A percentile compares a stretch with the other conserved stretches of the same genome.
These are phyloP conservation scores for Macropus fuliginosus DNA, from an alignment of 2,797 vertebrate species.

Conservation along the genomic window DNA sequence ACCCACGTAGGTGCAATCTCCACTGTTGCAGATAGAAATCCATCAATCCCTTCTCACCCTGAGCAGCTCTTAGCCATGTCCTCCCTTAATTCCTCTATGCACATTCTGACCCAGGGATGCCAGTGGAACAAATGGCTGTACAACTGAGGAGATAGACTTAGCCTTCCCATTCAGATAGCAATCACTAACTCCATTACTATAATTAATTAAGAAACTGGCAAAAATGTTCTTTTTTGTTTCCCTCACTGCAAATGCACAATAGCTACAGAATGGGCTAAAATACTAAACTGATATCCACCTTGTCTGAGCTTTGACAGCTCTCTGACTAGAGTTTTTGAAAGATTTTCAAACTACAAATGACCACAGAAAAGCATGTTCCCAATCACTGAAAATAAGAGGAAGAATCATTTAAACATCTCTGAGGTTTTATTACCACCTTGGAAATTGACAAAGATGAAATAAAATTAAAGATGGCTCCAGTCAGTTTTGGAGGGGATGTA, in stretches of 20 bases:
- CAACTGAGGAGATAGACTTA: not conserved
- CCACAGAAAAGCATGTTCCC: not conserved
- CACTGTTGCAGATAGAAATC: not conserved
- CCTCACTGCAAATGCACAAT: not conserved
- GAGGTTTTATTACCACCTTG: not conserved
- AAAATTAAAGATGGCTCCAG: not conserved
- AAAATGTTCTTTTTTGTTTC: not conserved
- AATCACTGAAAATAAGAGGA: not conserved
- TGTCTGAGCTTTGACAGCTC: not conserved
- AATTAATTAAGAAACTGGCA: not conserved
- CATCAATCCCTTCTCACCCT: not conserved
- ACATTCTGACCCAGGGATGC: not conserved
- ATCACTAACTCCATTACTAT: not conserved
- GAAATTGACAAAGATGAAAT: not conserved
- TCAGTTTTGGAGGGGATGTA: not conserved
- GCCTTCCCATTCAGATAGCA: not conserved
- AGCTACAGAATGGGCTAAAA: not conserved
- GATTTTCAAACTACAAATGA: not conserved
- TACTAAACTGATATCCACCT: not conserved
- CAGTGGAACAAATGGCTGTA: not conserved
- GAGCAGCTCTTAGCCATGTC: not conserved
- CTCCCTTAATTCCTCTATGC: not conserved
- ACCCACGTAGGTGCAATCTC: not conserved
- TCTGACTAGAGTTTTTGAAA: not conserved
- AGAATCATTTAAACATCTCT: not conserved